Evolutionary conservation across 2,888 invertebrate species (phyloP), one percentile per base, ranked within the genome.

Genomic region (Andrena bucephala): DNA sequence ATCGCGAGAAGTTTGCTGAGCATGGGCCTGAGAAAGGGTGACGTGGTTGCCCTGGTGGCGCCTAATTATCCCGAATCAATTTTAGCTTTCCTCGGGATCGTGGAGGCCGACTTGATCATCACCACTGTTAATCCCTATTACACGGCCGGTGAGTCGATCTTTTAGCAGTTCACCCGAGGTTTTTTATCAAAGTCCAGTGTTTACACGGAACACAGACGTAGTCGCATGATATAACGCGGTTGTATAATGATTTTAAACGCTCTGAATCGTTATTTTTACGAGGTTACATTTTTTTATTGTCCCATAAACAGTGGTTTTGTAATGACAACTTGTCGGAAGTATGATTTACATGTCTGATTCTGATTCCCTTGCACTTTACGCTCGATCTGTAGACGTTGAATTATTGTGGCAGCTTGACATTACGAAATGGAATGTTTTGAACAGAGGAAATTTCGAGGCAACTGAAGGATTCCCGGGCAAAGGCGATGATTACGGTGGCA

Each of bases 41-140:
- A 97, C 89, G 95, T 96, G 0, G 93, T 97, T 0, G 96, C 96
- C 0, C 88, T 98, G 6, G 95, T 97, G 90, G 91, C 97, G 74
- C 97, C 97, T 0, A 98, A 98, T 92, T 90, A 96, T 31, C 97
- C 97, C 0, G 98, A 98, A 93, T 97, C 95, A 90, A 95, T 96
- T 0, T 94, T 97, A 16, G 95, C 96, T 1, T 92, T 95, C 10
- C 91, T 97, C 89, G 97, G 97, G 0, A 95, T 96, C 36, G 89
- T 97, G 42, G 96, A 96, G 89, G 97, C 97, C 60, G 97, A 97
- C 0, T 94, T 96, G 1, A 91, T 96, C 13, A 95, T 96, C 2
- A 97, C 97, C 0, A 96, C 97, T 0, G 94, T 97, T 7, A 98
- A 97, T 94, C 97, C 97, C 0, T 92, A 95, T 81, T 97, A 97